phyloP scores from a whole-genome alignment of 2,113 vertebrate genomes.

The Dicentrarchus labrax region DNA sequence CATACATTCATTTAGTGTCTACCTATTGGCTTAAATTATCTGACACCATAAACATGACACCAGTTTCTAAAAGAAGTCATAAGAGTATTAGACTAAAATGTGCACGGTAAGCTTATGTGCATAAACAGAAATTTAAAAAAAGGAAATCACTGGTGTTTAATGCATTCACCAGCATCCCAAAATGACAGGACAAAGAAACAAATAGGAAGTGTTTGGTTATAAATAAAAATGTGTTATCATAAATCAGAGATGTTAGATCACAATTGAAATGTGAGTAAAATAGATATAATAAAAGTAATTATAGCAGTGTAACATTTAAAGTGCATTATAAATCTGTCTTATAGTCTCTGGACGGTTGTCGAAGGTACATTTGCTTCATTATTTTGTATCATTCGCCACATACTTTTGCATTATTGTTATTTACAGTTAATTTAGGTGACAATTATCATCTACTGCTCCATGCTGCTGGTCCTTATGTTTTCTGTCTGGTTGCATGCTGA shows the following conservation, averaged over 20 bases:
- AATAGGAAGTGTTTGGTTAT: background rate
- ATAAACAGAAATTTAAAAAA: background rate
- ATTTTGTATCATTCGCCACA: background rate
- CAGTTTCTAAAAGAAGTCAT: background rate
- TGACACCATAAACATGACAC: background rate
- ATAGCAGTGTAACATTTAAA: background rate
- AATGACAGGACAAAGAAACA: background rate
- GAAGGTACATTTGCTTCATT: background rate
- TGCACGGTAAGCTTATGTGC: background rate
- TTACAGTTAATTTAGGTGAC: background rate
- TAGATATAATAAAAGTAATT: background rate
- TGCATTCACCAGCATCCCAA: background rate
- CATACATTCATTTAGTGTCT: background rate
- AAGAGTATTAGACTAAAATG: background rate
- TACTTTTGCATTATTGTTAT: background rate
- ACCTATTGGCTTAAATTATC: background rate
- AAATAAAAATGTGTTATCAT: background rate
- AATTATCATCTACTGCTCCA: background rate
- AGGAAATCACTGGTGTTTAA: background rate
- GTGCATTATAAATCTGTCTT: background rate
- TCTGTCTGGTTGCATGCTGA: slow-evolving; percentile 26
- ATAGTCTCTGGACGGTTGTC: background rate
- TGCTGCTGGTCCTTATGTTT: background rate
- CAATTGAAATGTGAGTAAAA: background rate
- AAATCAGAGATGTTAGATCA: too few species aligned